These are phyloP conservation scores for Busseola fusca DNA, from an alignment of 2,888 invertebrate genomes.

Conservation along the genomic window DNA sequence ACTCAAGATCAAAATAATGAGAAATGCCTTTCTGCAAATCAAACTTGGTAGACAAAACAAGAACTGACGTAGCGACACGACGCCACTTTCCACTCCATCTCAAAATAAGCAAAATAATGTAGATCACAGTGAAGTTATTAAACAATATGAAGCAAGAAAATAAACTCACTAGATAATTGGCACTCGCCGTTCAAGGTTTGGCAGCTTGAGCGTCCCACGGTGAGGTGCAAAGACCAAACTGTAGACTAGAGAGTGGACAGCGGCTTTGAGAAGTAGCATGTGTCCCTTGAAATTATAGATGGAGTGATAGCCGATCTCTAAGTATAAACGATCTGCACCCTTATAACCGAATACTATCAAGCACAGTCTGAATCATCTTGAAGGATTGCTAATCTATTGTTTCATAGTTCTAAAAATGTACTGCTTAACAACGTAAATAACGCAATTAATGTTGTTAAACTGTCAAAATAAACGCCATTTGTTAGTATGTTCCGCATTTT, in stretches of 20 bases:
- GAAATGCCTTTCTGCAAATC: constrained; percentile 11
- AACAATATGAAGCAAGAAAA: constrained; percentile 67
- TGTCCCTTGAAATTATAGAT: not conserved
- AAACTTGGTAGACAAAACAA: constrained; percentile 36
- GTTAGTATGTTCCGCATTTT: no score
- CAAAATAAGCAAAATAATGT: constrained; percentile 42
- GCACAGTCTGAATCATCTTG: no score
- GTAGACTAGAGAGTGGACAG: constrained; percentile 23
- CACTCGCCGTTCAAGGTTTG: constrained; percentile 73
- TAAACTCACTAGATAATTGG: constrained; percentile 72
- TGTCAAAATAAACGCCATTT: no score
- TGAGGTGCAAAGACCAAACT: constrained; percentile 38
- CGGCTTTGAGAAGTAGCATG: not conserved
- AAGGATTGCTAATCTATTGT: no score
- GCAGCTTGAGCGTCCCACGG: constrained; percentile 36
- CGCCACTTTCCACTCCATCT: constrained; percentile 20
- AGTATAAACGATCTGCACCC: not conserved
- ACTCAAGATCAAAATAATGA: constrained; percentile 10
- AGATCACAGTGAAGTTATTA: constrained; percentile 52
- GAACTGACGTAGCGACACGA: not conserved
- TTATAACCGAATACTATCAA: no score
- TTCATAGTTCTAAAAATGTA: no score
- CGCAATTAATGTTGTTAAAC: no score
- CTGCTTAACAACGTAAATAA: no score
- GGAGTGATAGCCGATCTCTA: not conserved